Conservation (phyloP, 2,888 invertebrate species). For the Metallyticus violacea region DNA sequence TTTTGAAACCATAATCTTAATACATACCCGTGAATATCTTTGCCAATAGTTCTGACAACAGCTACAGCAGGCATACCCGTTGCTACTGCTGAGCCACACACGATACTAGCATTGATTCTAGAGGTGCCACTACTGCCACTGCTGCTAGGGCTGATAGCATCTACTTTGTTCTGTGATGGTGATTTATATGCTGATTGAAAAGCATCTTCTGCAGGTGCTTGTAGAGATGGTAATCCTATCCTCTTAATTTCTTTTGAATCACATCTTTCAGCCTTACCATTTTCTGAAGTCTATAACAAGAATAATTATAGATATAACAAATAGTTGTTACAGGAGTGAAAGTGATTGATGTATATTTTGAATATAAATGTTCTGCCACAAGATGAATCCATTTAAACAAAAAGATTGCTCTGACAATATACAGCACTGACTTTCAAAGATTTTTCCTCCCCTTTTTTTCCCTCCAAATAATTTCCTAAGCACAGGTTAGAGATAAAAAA, state of each 20-base stretch:
- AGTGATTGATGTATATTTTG: too few relatives aligned
- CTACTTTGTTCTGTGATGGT: constrained; percentile 1
- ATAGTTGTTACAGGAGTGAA: too few relatives aligned
- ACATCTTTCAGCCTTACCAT: neutral
- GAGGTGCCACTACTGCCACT: constrained; percentile 35
- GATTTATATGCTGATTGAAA: neutral
- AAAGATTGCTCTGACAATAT: too few relatives aligned
- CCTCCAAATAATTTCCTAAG: too few relatives aligned
- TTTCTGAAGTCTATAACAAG: neutral
- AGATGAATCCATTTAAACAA: too few relatives aligned
- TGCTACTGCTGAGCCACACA: neutral
- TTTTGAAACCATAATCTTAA: too few relatives aligned
- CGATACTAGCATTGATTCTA: constrained; percentile 5
- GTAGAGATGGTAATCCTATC: neutral
- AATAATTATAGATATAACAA: too few relatives aligned
- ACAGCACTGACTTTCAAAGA: too few relatives aligned
- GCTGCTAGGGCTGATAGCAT: constrained; percentile 16
- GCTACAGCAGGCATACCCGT: neutral
- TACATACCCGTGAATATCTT: neutral
- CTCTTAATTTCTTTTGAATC: neutral
- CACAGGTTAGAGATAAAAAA: too few relatives aligned
- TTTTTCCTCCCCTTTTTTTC: too few relatives aligned
- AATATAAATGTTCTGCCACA: too few relatives aligned
- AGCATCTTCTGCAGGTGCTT: neutral
- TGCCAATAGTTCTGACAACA: neutral